Evolutionary conservation across 1,140 invertebrate genomes (phyloP).

Genomic region (Platorchestia sp.): DNA sequence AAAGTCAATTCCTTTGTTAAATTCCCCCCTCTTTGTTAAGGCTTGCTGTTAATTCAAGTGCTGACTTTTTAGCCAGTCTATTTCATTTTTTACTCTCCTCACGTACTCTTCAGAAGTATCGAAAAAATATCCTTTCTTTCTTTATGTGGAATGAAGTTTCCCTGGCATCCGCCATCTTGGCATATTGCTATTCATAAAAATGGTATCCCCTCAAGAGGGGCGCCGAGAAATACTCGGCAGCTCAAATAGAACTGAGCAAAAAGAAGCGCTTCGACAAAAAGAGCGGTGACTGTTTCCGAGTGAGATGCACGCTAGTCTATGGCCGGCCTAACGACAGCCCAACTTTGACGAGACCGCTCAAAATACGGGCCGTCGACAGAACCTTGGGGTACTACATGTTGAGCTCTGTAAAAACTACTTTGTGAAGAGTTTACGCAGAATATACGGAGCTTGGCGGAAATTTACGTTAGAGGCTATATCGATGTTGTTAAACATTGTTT

Average conservation of each 20-base stretch:
- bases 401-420: background rate
- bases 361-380: background rate
- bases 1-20: background rate
- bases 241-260: background rate
- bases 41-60: background rate
- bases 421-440: background rate
- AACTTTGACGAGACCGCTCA: background rate
- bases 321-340: background rate
- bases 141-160: background rate
- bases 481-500: background rate
- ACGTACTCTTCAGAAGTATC: background rate
- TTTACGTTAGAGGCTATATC: background rate
- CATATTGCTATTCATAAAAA: conserved; percentile 10
- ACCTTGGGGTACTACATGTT: background rate
- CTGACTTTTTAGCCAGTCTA: background rate
- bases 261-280: background rate
- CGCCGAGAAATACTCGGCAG: background rate
- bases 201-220: conserved; percentile 4
- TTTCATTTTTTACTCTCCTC: background rate
- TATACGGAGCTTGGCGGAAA: background rate
- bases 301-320: conserved; percentile 6
- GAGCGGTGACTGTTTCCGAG: background rate
- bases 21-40: background rate
- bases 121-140: background rate
- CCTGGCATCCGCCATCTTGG: background rate